Evolutionary conservation across 2,888 invertebrate genomes (phyloP).

Genomic region (Torymus texanus): DNA sequence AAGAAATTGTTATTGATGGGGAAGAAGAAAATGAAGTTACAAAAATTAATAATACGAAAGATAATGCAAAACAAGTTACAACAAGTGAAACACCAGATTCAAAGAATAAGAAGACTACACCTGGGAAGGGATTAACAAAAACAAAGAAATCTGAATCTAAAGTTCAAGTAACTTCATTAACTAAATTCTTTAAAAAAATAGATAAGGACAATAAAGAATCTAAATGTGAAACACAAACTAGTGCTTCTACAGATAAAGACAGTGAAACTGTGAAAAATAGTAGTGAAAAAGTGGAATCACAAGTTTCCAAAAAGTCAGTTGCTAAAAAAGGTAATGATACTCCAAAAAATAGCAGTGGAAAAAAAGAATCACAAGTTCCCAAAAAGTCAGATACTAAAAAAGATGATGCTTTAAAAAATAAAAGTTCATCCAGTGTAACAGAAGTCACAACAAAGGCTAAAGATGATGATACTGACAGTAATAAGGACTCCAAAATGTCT

Average conservation of each 20-base stretch:
- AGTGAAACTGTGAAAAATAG: conserved; percentile 15
- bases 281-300: conserved; percentile 18
- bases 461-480: conserved; percentile 19
- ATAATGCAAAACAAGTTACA: conserved; percentile 29
- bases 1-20: conserved; percentile 17
- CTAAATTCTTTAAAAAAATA: conserved; percentile 63
- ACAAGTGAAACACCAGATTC: conserved; percentile 43
- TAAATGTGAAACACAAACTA: conserved; percentile 25
- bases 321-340: conserved; percentile 4
- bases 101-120: conserved; percentile 50
- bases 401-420: conserved; percentile 16
- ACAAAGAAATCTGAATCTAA: conserved; percentile 46
- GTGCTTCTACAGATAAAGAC: conserved; percentile 8
- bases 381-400: conserved; percentile 6
- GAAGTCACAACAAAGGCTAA: conserved; percentile 6
- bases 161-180: conserved; percentile 57
- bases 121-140: conserved; percentile 52
- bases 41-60: conserved; percentile 24
- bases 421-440: conserved; percentile 7
- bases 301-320: conserved; percentile 15
- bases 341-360: conserved; percentile 10
- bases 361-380: conserved; percentile 17
- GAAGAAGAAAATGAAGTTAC: conserved; percentile 28
- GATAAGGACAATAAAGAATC: conserved; percentile 57
- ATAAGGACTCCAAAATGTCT: conserved; percentile 2